Conservation (phyloP, 2,113 vertebrate species). For the Rhodinocichla rosea region DNA sequence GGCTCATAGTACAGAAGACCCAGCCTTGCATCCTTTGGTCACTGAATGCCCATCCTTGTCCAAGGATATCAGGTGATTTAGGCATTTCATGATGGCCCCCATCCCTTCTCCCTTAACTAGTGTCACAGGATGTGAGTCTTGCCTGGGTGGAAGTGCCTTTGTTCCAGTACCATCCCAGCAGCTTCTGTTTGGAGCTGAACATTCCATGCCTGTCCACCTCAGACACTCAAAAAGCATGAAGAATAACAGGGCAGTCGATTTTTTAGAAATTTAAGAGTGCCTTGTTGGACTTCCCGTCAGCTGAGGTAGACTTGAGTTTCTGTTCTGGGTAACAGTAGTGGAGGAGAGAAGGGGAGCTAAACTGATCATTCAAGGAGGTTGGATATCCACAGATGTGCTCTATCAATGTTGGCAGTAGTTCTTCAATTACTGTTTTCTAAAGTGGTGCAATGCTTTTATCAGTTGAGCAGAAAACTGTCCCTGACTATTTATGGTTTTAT, state of each 20-base stretch:
- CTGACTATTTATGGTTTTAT: neutral
- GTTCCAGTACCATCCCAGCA: neutral
- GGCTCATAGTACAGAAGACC: neutral
- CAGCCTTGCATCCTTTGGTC: neutral
- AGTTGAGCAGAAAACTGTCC: neutral
- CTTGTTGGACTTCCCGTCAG: neutral
- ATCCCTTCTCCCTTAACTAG: neutral
- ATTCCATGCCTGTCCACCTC: neutral
- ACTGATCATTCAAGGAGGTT: neutral
- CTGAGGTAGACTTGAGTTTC: neutral
- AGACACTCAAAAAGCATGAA: neutral
- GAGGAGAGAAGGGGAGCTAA: neutral
- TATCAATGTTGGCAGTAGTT: neutral
- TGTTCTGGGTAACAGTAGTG: neutral
- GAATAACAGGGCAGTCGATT: neutral
- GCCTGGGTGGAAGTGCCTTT: neutral
- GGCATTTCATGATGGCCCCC: neutral
- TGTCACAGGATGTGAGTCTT: neutral
- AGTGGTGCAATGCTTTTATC: neutral
- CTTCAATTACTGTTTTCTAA: neutral
- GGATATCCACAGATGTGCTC: neutral
- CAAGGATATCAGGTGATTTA: neutral
- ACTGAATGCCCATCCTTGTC: neutral
- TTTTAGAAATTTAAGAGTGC: neutral
- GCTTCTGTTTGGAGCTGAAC: neutral